phyloP scores from a whole-genome alignment of 2,888 invertebrate species.

The Allygus modestus region DNA sequence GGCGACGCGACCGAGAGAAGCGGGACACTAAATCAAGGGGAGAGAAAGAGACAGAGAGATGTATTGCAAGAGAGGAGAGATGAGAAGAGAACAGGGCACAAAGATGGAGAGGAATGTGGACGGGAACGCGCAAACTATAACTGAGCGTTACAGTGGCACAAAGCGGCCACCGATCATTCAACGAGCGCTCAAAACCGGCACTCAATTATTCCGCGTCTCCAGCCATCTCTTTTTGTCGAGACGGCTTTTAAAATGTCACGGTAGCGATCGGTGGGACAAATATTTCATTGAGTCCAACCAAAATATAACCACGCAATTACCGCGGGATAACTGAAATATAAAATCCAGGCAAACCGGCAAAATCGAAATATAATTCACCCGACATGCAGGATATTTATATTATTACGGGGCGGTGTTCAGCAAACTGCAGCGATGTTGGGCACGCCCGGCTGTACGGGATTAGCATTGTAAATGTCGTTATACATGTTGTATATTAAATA shows the following conservation, averaged over 20 bases:
- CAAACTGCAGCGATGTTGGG: not conserved
- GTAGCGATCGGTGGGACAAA: not conserved
- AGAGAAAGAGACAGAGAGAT: slow-evolving; percentile 29
- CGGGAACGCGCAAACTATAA: slow-evolving; percentile 21
- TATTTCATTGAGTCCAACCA: not conserved
- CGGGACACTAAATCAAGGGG: slow-evolving; percentile 30
- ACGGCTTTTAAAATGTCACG: not conserved
- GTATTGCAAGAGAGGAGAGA: slow-evolving; percentile 35
- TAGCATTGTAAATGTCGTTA: slow-evolving; percentile 52
- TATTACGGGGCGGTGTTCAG: not conserved
- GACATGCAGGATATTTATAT: slow-evolving; percentile 7
- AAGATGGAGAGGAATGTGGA: slow-evolving; percentile 41
- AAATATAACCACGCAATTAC: not conserved
- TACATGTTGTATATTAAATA: slow-evolving; percentile 52
- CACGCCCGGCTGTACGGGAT: slow-evolving; percentile 30
- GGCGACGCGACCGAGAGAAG: not conserved
- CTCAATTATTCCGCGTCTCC: not conserved
- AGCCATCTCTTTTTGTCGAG: not conserved
- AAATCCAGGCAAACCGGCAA: not conserved
- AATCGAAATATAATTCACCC: not conserved
- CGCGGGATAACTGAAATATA: not conserved
- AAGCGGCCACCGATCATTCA: not conserved
- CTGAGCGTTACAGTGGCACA: not conserved
- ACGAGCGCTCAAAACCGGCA: not conserved
- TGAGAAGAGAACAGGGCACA: slow-evolving; percentile 18